These are phyloP conservation scores for Hemithea aestivaria DNA, from an alignment of 2,888 invertebrate genomes.

Conservation along the genomic window DNA sequence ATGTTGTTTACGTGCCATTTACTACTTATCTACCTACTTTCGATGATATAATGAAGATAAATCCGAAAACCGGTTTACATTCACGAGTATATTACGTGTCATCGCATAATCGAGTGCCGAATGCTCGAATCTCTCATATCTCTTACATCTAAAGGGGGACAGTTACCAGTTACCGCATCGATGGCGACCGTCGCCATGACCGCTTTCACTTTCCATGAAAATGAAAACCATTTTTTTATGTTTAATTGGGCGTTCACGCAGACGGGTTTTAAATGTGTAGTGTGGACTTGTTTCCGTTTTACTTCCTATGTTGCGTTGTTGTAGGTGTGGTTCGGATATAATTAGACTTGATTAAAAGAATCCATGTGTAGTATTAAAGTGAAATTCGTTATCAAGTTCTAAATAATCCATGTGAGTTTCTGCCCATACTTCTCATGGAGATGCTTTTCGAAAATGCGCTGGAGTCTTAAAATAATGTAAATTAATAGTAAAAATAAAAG, in stretches of 20 bases:
- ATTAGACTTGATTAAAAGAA: too few species aligned
- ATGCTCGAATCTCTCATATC: constrained; percentile 20
- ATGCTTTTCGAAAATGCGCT: too few species aligned
- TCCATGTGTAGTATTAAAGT: too few species aligned
- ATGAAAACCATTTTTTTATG: constrained; percentile 14
- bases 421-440: too few species aligned
- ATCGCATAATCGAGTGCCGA: constrained; percentile 33
- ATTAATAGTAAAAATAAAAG: too few species aligned
- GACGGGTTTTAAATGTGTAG: constrained; percentile 3
- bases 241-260: constrained; percentile 19
- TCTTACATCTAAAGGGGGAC: constrained; percentile 2
- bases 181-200: constrained; percentile 33
- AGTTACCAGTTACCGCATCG: constrained; percentile 36
- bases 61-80: constrained; percentile 20
- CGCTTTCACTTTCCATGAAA: constrained; percentile 43
- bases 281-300: too few species aligned
- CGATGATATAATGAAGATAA: constrained; percentile 25
- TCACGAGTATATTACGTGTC: constrained; percentile 49
- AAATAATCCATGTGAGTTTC: too few species aligned
- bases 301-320: too few species aligned
- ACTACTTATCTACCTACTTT: constrained; percentile 20
- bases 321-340: too few species aligned
- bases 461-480: too few species aligned
- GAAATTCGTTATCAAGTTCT: too few species aligned
- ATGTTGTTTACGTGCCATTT: too few species aligned